Base-by-base conservation (phyloP, 1,140 invertebrate genomes). In the Hylyphantes graminicola region DNA sequence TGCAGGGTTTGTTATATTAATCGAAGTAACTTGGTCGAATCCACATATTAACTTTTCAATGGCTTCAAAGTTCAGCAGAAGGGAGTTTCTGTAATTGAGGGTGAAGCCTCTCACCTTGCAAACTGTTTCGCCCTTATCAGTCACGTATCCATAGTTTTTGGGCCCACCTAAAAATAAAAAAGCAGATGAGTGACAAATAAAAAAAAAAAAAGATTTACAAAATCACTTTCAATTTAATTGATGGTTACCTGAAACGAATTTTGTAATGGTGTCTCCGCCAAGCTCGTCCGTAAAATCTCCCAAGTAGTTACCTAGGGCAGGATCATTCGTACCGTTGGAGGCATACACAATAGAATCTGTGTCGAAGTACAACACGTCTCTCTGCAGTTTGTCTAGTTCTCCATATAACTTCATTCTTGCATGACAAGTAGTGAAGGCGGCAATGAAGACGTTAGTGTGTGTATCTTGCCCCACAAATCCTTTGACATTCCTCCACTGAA, bases 341-440 rank as follows among this genome's bases (percentile, higher is more conserved):
- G 57, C 68, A 79, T 79, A 77, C 10, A 77, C 75, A 64, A 54
- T 61, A 19, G 3, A 53, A 77, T 77, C 75, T 35, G 76, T 79
- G 50, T 79, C 64, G 50, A 48, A 79, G 57, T 79, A 79, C 2
- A 79, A 6, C 57, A 79, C 64, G 67, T 79, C 68, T 17, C 68
- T 65, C 17, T 15, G 51, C 57, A 79, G 57, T 79, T 55, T 67
- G 57, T 79, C 51, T 11, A 79, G 5, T 65, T 57, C 50, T 79
- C 68, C 21, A 55, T 79, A 55, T 21, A 68, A 57, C 59, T 54
- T 79, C 35, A 79, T 68, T 79, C 64, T 68, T n/a, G 76, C 64
- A 12, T 63, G 50, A 79, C 76, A 68, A n/a, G 76, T 68, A 48
- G 76, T 79, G 68, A 79, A 79, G 21, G 48, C 53, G 48, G 64